Evolutionary conservation across 1,140 invertebrate genomes (phyloP).

Genomic region (Globodera rostochiensis): DNA sequence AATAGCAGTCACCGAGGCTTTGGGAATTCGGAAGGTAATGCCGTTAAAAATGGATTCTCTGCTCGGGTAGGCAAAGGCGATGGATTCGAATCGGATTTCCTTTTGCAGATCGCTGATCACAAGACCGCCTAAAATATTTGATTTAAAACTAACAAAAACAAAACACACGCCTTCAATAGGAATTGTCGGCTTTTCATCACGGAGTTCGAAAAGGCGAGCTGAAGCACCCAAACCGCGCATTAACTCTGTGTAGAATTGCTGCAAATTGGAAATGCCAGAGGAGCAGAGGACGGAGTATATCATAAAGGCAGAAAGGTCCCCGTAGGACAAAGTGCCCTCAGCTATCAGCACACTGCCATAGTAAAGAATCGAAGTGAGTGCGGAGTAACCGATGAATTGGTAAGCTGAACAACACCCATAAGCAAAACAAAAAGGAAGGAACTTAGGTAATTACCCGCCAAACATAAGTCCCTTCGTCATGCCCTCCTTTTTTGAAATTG

Average conservation of each 20-base stretch:
- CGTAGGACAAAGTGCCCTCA: conserved; percentile 80
- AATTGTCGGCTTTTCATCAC: conserved; percentile 79
- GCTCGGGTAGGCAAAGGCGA: conserved; percentile 72
- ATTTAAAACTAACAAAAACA: background rate
- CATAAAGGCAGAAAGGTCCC: conserved; percentile 68
- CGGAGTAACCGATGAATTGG: conserved; percentile 86
- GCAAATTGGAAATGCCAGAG: conserved; percentile 68
- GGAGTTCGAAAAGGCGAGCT: conserved; percentile 82
- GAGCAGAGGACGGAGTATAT: conserved; percentile 60
- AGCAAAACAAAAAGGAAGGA: background rate
- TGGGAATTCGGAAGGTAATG: conserved; percentile 66
- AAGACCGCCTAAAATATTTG: conserved; percentile 44
- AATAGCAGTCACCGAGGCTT: conserved; percentile 67
- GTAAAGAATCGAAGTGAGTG: conserved; percentile 88
- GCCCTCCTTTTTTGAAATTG: conserved; percentile 83
- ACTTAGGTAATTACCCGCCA: conserved; percentile 76
- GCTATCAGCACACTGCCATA: conserved; percentile 87
- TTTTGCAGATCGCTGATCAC: conserved; percentile 71
- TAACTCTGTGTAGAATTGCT: conserved; percentile 86
- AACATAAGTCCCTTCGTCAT: conserved; percentile 85
- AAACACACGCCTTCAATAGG: conserved; percentile 63
- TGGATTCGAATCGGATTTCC: conserved; percentile 68
- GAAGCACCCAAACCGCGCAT: conserved; percentile 90
- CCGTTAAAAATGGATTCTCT: conserved; percentile 69
- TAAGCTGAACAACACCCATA: conserved; percentile 72